phyloP scores from a whole-genome alignment of 2,113 vertebrate species.

The Pygoscelis antarcticus region DNA sequence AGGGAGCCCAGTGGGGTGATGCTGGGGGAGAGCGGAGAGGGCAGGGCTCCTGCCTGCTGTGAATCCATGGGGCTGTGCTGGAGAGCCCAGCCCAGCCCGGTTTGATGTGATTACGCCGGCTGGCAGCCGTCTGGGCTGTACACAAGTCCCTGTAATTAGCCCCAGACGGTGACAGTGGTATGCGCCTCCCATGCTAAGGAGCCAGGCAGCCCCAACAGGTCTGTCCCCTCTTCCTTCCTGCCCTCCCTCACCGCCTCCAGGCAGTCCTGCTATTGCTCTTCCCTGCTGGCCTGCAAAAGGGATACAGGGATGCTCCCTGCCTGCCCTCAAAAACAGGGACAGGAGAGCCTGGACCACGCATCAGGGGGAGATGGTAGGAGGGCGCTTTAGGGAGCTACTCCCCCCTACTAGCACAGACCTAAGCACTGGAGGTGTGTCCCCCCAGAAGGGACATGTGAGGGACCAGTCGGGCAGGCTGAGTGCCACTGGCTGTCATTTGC shows the following conservation, averaged over 20 bases:
- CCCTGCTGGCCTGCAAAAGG: neutral
- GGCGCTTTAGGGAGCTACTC: neutral
- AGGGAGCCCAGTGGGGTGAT: neutral
- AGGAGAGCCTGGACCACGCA: neutral
- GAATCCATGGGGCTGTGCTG: neutral
- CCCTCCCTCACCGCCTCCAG: neutral
- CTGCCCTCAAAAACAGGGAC: neutral
- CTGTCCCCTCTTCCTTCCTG: constrained; percentile 21
- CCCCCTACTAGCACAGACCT: neutral
- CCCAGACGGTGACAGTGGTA: constrained; percentile 50
- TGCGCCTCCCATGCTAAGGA: constrained; percentile 35
- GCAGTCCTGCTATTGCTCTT: neutral
- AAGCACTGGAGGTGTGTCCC: neutral
- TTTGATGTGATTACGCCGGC: constrained; percentile 9
- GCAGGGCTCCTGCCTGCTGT: neutral
- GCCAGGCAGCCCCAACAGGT: constrained; percentile 45
- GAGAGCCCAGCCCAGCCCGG: neutral
- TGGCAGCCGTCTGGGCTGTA: constrained; percentile 52
- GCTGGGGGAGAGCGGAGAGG: neutral
- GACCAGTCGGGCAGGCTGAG: neutral
- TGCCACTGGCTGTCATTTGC: neutral
- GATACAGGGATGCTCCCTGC: neutral
- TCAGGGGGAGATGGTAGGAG: neutral
- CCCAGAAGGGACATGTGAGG: neutral
- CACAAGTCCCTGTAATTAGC: constrained; percentile 58